phyloP scores from a whole-genome alignment of 2,888 invertebrate genomes.

The Nomada ferruginata region DNA sequence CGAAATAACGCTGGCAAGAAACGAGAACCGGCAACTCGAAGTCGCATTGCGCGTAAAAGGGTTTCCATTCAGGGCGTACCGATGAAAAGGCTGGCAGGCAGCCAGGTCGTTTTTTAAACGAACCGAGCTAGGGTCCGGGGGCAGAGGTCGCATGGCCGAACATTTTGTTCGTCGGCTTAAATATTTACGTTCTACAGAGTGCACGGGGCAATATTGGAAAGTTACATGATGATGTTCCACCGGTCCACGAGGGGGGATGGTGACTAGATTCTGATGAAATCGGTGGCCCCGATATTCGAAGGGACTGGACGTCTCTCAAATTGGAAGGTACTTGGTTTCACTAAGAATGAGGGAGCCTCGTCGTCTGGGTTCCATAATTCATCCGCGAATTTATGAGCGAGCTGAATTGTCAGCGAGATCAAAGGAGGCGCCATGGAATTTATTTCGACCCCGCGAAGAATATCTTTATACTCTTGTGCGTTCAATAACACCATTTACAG shows the following conservation, averaged over 20 bases:
- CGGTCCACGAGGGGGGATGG: background rate
- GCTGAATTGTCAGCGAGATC: background rate
- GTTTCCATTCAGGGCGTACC: background rate
- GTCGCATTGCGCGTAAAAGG: conserved; percentile 21
- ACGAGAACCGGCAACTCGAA: background rate
- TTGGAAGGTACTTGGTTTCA: background rate
- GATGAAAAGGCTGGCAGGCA: background rate
- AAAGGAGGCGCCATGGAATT: conserved; percentile 13
- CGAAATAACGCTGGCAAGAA: conserved; percentile 9
- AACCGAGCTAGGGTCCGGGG: background rate
- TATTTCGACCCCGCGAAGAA: too few species aligned
- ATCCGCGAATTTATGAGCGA: background rate
- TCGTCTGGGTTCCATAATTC: conserved; percentile 4
- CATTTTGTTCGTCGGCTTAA: background rate
- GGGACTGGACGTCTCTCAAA: background rate
- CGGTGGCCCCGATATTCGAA: background rate
- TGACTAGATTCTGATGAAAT: conserved; percentile 4
- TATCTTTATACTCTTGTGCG: too few species aligned
- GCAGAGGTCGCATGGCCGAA: background rate
- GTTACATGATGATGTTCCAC: background rate
- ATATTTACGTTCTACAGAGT: conserved; percentile 47
- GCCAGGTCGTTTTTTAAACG: background rate
- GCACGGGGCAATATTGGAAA: conserved; percentile 22
- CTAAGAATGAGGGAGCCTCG: background rate
- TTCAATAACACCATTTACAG: too few species aligned